phyloP scores from a whole-genome alignment of 2,888 invertebrate species.

The Caenorhabditis virilis region DNA sequence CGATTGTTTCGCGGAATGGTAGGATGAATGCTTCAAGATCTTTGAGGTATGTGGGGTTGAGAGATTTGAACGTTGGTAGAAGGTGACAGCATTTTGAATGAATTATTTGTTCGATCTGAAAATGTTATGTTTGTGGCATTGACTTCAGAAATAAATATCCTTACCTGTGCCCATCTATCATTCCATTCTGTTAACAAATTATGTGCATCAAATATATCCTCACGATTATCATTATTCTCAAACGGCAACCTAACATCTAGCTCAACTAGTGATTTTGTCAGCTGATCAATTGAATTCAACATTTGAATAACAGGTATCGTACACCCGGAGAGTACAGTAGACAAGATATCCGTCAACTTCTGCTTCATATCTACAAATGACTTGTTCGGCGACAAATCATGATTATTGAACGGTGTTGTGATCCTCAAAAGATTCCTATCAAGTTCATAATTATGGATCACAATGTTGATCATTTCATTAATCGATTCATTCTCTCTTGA shows the following conservation, averaged over 20 bases:
- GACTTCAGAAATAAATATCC: background rate
- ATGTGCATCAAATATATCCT: conserved; percentile 42
- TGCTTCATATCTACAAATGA: conserved; percentile 33
- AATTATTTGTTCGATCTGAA: conserved; percentile 24
- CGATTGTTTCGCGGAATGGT: conserved; percentile 59
- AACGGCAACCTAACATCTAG: conserved; percentile 40
- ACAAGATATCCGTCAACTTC: conserved; percentile 39
- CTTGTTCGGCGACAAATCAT: conserved; percentile 23
- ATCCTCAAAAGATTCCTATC: conserved; percentile 30
- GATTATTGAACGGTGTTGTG: conserved; percentile 17
- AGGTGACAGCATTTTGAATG: conserved; percentile 13
- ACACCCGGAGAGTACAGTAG: conserved; percentile 24
- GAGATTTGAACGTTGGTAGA: conserved; percentile 19
- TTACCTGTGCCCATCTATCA: conserved; percentile 26
- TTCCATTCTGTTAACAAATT: conserved; percentile 40
- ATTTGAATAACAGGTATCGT: conserved; percentile 37
- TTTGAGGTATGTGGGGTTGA: conserved; percentile 24
- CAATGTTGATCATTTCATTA: conserved; percentile 43
- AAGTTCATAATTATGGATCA: conserved; percentile 42
- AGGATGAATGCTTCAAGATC: conserved; percentile 59
- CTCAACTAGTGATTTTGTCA: conserved; percentile 26
- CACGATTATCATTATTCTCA: conserved; percentile 14
- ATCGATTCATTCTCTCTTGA: conserved; percentile 38
- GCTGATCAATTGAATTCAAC: conserved; percentile 30
- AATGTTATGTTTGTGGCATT: background rate